Conservation (phyloP, 2,797 vertebrate genomes). For the Manis javanica region DNA sequence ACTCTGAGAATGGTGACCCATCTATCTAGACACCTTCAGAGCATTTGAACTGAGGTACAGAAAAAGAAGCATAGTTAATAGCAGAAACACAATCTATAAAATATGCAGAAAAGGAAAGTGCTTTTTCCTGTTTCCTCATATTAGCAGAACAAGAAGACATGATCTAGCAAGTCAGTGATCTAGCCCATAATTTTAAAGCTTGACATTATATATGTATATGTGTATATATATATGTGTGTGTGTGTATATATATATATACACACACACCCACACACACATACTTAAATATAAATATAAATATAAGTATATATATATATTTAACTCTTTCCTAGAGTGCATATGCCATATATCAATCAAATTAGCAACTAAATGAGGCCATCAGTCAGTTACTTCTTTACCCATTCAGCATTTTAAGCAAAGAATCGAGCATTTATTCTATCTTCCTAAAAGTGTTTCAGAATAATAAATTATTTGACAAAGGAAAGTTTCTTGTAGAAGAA, state of each 20-base stretch:
- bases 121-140: not conserved
- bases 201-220: not conserved
- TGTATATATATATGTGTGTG: not conserved
- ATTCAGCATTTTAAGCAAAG: not conserved
- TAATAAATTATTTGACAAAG: not conserved
- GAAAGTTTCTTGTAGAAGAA: not conserved
- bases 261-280: not conserved
- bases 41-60: not conserved
- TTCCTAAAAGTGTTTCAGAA: not conserved
- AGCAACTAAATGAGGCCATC: not conserved
- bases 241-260: not conserved
- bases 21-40: not conserved
- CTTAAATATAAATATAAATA: not conserved
- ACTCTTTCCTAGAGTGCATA: not conserved
- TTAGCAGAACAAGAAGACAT: not conserved
- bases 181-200: not conserved
- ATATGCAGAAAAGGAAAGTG: not conserved
- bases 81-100: not conserved
- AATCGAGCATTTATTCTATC: not conserved
- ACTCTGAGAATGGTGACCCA: not conserved
- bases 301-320: not conserved
- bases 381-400: not conserved
- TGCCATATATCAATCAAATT: not conserved
- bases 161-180: not conserved
- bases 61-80: not conserved